Evolutionary conservation across 2,797 vertebrate genomes (phyloP), one percentile per base, ranked within the genome.

Genomic region (Neosalanx taihuensis): DNA sequence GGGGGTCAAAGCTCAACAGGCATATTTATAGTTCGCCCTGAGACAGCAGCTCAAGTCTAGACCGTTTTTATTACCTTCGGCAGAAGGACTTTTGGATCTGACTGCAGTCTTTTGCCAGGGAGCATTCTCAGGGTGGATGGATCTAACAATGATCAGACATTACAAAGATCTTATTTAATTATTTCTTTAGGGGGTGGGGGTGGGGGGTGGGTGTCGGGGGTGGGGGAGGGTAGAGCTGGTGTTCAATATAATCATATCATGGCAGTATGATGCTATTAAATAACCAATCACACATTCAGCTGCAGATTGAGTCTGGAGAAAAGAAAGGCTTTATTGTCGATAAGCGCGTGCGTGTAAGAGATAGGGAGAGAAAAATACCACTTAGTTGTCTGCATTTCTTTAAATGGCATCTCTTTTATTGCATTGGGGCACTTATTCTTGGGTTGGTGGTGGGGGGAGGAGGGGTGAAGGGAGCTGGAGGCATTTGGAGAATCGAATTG

Each of bases 1-100:
- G 31, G 58, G 41, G 73, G 65, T 41, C 73, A 77, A 64, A 79
- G 82, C 59, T 81, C 82, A 76, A 66, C 63, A 68, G 66, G 65
- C 71, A 63, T 72, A 75, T 78, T 78, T 74, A 71, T n/a, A 63
- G 59, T 37, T 57, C 51, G 26, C 66, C 68, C 58, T 6, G 30
- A 3, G 26, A 65, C 64, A 66, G n/a, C 26, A 17, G 15, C 51
- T 17, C 15, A n/a, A 17, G 51, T 51, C 62, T 64, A 61, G 57
- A 49, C 61, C 4, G 18, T 56, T n/a, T 46, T n/a, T 56, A 56
- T n/a, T 56, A 17, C 51, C 51, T 17, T 46, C 41, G 13, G 41
- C 41, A 6, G 51, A 18, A 56, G 18, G 1, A n/a, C 51, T 3
- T 53, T n/a, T n/a, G 51, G 51, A 56, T 56, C 51, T 56, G 51